Base-by-base conservation (phyloP, 2,888 invertebrate species). In the Andrena minutula region DNA sequence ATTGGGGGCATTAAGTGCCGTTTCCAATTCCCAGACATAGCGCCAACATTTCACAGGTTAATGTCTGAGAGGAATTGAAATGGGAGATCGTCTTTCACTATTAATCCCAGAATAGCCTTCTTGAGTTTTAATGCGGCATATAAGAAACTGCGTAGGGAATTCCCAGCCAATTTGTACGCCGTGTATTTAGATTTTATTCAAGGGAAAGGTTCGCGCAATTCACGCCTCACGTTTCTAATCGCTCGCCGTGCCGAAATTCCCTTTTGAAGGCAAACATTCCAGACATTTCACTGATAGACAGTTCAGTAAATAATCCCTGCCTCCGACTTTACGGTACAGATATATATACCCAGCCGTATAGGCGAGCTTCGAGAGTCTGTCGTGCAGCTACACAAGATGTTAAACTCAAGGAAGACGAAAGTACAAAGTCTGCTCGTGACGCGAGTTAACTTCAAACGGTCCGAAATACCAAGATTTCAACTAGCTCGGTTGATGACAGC, bases 351-450 rank as follows among this genome's bases (percentile, higher is more conserved):
- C 47, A 70, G 20, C 23, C 51, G 35, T 35, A 26, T 28, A n/a
- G 64, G 32, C 41, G 65, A 51, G 35, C 49, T 30, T 2, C n/a
- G 58, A 58, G 63, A 64, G 70, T 16, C 30, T 32, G 26, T 20
- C 20, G 47, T 35, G 65, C 7, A 72, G 53, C 53, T 72, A 49
- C 72, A 23, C 80, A 79, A 79, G 79, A 80, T 68, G 80, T 80
- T 80, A 72, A 79, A 66, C 79, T 79, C 66, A 8, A 66, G 66
- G 71, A 79, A 78, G 83, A 82, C 75, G 86, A 72, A 86, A 83
- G 75, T 79, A 83, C 72, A 63, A 72, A 79, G 69, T 61, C 83
- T 86, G 86, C 65, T 58, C 72, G 72, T 73, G 86, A 85, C 78
- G 69, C 68, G 53, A 78, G 81, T 75, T 65, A 72, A 82, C 83